Evolutionary conservation across 2,113 vertebrate species (phyloP), one percentile per base, ranked within the genome.

Genomic region (Baryphthengus martii): DNA sequence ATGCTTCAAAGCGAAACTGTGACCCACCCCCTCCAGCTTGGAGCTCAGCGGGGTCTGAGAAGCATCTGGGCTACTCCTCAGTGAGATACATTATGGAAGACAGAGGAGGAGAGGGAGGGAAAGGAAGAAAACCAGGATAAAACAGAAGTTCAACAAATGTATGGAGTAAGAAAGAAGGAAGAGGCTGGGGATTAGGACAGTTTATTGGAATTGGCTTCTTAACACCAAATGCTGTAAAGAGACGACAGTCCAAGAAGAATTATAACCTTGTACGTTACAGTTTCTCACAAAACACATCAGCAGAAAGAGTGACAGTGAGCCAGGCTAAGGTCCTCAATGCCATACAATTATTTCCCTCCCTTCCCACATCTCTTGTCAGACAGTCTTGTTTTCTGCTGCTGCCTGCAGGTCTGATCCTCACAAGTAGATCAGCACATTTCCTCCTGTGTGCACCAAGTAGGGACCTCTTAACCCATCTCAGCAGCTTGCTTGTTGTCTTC

Each of bases 1-100:
- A 84, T 29, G 88, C 92, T 96, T 96, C 95, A 96, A 96, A 97
- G 95, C 4, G 0, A 67, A 93, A 29, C 44, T 62, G 74, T 70
- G 81, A 83, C 77, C 71, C 71, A 79, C 21, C 62, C 66, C 81
- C 85, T 70, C 71, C 89, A 89, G 35, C 67, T 85, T 68, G 83
- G 59, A 95, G 79, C 79, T 40, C 88, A 92, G 72, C 79, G 85
- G 85, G 52, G 42, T 50, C 82, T 92, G 92, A 93, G 82, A 9
- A 93, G 76, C 92, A 96, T 79, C 91, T 95, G 88, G 75, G 73
- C 67, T 93, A 20, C 79, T 90, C 76, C 81, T 63, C 50, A 17
- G 7, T 16, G 75, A 77, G 70, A 74, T 28, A 7, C 1, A 0
- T 47, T 58, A 5, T 20, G 55, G 85, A 86, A 83, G 18, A 39